phyloP scores from a whole-genome alignment of 2,797 vertebrate genomes.

The Parauchenoglanis ngamensis region DNA sequence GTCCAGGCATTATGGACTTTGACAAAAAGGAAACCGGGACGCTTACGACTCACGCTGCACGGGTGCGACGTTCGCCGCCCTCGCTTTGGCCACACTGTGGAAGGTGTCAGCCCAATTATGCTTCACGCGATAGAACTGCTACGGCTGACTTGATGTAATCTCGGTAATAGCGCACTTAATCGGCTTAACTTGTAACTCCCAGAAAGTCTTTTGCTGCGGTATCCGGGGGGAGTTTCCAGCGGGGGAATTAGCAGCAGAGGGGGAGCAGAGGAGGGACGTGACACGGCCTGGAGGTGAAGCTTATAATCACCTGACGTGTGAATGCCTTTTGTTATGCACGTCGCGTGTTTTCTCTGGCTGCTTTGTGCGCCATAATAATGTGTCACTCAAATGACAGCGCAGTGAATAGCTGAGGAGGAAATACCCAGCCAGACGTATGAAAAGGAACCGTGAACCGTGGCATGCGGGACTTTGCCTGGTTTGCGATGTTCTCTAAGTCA shows the following conservation, averaged over 20 bases:
- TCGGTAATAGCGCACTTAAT: constrained; percentile 66
- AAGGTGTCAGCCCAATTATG: constrained; percentile 27
- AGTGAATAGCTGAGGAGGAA: constrained; percentile 39
- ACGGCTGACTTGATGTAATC: constrained; percentile 65
- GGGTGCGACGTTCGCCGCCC: background rate
- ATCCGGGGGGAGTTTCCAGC: constrained; percentile 31
- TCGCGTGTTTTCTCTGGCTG: constrained; percentile 63
- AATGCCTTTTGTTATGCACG: constrained; percentile 66
- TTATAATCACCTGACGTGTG: constrained; percentile 74
- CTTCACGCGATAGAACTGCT: constrained; percentile 51
- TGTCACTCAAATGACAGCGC: constrained; percentile 39
- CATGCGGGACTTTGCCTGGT: background rate
- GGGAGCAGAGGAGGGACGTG: constrained; percentile 54
- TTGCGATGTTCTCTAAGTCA: background rate
- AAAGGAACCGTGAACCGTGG: constrained; percentile 7
- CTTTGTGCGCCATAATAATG: constrained; percentile 53
- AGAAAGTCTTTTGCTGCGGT: constrained; percentile 55
- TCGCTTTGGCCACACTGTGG: background rate
- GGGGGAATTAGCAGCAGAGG: constrained; percentile 28
- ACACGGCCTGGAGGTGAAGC: constrained; percentile 74
- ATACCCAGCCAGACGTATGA: constrained; percentile 27
- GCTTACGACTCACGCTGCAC: too few species aligned
- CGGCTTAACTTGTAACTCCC: constrained; percentile 68
- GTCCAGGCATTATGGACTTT: background rate
- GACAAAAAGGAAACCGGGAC: background rate